Conservation (phyloP, 2,888 invertebrate genomes). For the Xiphydria camelus region DNA sequence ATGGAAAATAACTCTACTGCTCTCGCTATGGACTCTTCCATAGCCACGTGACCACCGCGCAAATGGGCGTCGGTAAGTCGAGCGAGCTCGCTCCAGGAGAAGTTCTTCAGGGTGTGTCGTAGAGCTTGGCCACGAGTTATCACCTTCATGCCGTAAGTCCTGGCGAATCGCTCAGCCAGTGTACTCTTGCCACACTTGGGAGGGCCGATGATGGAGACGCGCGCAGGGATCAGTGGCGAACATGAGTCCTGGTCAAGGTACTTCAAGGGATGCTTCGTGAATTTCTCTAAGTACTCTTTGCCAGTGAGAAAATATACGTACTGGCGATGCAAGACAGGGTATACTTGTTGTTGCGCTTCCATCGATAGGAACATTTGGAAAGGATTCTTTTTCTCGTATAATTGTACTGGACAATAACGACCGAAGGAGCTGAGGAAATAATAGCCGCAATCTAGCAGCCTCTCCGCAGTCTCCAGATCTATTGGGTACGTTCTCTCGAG, state of each 20-base stretch:
- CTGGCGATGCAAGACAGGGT: slow-evolving; percentile 63
- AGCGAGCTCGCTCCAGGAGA: slow-evolving; percentile 62
- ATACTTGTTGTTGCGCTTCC: slow-evolving; percentile 57
- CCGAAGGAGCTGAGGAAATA: slow-evolving; percentile 68
- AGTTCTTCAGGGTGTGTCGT: slow-evolving; percentile 59
- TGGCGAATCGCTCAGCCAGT: slow-evolving; percentile 62
- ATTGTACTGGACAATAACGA: slow-evolving; percentile 68
- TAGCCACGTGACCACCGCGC: slow-evolving; percentile 57
- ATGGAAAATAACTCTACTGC: slow-evolving; percentile 62
- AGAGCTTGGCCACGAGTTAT: slow-evolving; percentile 63
- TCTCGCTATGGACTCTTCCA: slow-evolving; percentile 58
- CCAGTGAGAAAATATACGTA: slow-evolving; percentile 66
- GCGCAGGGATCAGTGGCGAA: slow-evolving; percentile 60
- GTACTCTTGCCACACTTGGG: slow-evolving; percentile 68
- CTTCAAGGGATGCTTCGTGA: slow-evolving; percentile 63
- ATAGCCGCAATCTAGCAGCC: slow-evolving; percentile 63
- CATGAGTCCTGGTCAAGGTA: slow-evolving; percentile 60
- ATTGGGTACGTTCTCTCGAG: slow-evolving; percentile 65
- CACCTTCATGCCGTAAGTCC: slow-evolving; percentile 61
- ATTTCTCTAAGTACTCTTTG: slow-evolving; percentile 58
- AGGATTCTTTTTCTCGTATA: slow-evolving; percentile 59
- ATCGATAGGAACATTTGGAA: slow-evolving; percentile 61
- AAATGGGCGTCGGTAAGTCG: slow-evolving; percentile 55
- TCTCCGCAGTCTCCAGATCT: slow-evolving; percentile 62
- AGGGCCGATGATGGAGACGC: slow-evolving; percentile 65